Evolutionary conservation across 2,797 vertebrate species (phyloP).

Genomic region (Acridotheres tristis): DNA sequence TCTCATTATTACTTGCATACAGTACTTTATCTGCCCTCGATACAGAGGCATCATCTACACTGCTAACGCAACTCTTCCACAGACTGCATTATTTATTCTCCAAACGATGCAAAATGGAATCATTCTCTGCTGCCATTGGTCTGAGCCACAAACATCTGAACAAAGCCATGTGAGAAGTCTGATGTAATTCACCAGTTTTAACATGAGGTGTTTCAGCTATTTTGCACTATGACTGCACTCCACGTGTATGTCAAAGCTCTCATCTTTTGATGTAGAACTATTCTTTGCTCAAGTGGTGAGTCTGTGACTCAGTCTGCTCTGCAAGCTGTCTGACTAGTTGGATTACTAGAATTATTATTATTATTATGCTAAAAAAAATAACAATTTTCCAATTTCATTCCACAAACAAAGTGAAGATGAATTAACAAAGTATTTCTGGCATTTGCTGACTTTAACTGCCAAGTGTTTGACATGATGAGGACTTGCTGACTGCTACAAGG

Average conservation of each 20-base stretch:
- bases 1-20: neutral
- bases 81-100: neutral
- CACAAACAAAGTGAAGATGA: neutral
- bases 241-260: neutral
- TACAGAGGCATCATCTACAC: neutral
- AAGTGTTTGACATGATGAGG: neutral
- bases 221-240: neutral
- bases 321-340: neutral
- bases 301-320: neutral
- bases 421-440: neutral
- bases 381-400: neutral
- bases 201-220: neutral
- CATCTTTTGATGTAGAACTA: neutral
- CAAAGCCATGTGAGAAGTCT: neutral
- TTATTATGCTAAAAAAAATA: neutral
- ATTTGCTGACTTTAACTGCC: neutral
- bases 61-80: neutral
- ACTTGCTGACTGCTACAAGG: neutral
- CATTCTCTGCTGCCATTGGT: neutral
- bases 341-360: neutral
- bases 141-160: conserved; percentile 5
- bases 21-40: neutral
- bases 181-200: neutral
- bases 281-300: neutral
- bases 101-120: neutral